Conservation (phyloP, 2,888 invertebrate genomes). For the Trachelus stipa region DNA sequence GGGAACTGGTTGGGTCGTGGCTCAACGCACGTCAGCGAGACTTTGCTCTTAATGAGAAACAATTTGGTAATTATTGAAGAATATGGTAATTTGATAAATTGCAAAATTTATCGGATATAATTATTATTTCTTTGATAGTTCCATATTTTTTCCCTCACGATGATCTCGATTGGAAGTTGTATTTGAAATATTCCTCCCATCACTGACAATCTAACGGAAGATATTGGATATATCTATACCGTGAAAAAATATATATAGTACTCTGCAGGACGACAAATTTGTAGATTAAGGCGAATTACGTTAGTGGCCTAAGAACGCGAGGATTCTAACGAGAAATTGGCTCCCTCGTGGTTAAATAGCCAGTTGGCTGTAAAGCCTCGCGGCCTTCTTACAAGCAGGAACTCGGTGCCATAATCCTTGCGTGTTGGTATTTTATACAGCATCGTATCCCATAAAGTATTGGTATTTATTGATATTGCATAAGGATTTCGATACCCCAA, state of each 20-base stretch:
- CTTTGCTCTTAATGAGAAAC: neutral
- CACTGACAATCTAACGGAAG: neutral
- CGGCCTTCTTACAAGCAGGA: constrained; percentile 45
- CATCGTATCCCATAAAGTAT: constrained; percentile 45
- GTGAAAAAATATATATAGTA: neutral
- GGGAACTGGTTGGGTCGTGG: constrained; percentile 31
- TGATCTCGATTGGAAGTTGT: neutral
- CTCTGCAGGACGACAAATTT: neutral
- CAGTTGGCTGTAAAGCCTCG: constrained; percentile 11
- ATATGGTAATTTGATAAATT: neutral
- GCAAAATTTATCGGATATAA: neutral
- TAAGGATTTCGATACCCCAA: constrained; percentile 37
- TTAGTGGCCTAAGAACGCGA: constrained; percentile 33
- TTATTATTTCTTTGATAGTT: neutral
- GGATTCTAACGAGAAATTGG: constrained; percentile 24
- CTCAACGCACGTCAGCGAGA: neutral
- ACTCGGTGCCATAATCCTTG: constrained; percentile 48
- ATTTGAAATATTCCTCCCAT: neutral
- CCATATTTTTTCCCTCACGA: neutral
- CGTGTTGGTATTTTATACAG: constrained; percentile 48
- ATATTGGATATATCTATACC: neutral
- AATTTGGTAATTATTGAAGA: neutral
- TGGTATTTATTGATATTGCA: constrained; percentile 55
- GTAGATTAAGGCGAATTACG: neutral
- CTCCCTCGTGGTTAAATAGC: neutral